Percentiles rank a stretch among this genome's conserved stretches.
These are phyloP conservation scores for Rhabdophis nuchalis DNA, from an alignment of 2,797 vertebrate genomes.

Conservation along the genomic window DNA sequence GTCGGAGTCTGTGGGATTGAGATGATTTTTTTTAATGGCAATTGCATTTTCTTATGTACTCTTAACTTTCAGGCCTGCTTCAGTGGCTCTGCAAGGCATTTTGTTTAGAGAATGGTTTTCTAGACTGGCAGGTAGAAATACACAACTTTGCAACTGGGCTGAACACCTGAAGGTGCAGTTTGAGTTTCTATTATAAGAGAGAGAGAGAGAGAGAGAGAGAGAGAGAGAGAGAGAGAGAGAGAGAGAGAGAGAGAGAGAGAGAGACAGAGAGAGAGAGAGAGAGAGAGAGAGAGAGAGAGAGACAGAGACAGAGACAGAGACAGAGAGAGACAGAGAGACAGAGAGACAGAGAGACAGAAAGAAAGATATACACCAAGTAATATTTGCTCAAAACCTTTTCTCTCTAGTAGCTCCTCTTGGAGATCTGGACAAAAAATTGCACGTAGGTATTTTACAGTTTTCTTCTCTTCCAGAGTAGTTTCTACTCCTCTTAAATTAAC, in stretches of 20 bases:
- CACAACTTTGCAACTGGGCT: not conserved
- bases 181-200: not conserved
- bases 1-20: not conserved
- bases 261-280: too few species aligned
- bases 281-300: too few species aligned
- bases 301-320: too few species aligned
- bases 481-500: not conserved
- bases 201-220: too few species aligned
- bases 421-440: not conserved
- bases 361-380: not conserved
- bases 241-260: too few species aligned
- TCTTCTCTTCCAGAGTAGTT: not conserved
- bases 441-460: not conserved
- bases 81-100: not conserved
- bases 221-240: too few species aligned
- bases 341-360: too few species aligned
- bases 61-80: not conserved
- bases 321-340: too few species aligned
- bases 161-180: not conserved
- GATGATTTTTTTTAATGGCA: not conserved
- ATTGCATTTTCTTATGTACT: not conserved
- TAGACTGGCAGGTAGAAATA: not conserved
- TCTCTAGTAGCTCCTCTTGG: not conserved
- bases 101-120: not conserved
- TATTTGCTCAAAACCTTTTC: not conserved